phyloP scores from a whole-genome alignment of 1,140 invertebrate species.

The Geopemphigus sp. region DNA sequence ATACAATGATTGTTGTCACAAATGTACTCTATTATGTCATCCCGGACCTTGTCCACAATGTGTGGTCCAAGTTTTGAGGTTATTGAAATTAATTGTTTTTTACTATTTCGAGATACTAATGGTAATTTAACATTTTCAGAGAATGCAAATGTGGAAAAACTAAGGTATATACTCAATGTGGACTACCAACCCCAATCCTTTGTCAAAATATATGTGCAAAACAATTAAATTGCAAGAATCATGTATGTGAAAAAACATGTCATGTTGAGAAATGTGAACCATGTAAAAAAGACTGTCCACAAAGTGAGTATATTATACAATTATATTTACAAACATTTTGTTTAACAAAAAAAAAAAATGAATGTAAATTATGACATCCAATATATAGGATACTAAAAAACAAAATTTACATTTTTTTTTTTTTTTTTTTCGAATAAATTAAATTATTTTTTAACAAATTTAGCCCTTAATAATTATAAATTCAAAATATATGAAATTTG shows the following conservation, averaged over 20 bases:
- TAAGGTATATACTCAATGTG: constrained; percentile 69
- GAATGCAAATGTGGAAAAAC: constrained; percentile 74
- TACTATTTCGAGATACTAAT: not conserved
- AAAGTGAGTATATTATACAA: constrained; percentile 20
- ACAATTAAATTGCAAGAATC: constrained; percentile 67
- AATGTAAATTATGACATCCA: not conserved
- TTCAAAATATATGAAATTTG: no score
- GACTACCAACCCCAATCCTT: constrained; percentile 64
- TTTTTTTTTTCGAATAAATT: no score
- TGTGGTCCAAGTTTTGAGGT: constrained; percentile 59
- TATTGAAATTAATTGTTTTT: not conserved
- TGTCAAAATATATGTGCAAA: constrained; percentile 74
- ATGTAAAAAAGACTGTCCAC: constrained; percentile 57
- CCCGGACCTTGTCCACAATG: constrained; percentile 79
- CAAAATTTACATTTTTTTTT: no score
- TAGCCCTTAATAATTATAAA: no score
- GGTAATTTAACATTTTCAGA: constrained; percentile 53
- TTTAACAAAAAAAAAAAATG: not conserved
- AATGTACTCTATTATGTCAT: constrained; percentile 85
- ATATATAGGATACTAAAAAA: no score
- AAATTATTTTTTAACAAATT: no score
- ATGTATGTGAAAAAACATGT: constrained; percentile 61
- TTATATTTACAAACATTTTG: not conserved
- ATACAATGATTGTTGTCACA: constrained; percentile 67
- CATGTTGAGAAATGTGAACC: constrained; percentile 60